These are phyloP conservation scores for Rhopalosiphum nymphaeae DNA, from an alignment of 2,888 invertebrate species.

Conservation along the genomic window DNA sequence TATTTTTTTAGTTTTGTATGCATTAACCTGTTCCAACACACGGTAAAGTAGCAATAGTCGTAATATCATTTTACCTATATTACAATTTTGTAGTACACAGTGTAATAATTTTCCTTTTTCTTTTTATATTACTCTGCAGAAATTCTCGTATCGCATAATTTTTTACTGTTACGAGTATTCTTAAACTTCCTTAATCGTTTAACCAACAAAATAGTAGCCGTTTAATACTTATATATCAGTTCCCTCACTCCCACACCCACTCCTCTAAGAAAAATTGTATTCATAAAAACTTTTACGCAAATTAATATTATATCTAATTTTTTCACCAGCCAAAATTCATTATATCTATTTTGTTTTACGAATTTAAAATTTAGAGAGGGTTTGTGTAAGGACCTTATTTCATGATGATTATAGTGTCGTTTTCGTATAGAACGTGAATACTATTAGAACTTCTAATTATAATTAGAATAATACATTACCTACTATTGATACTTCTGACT, in stretches of 20 bases:
- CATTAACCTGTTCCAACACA: not conserved
- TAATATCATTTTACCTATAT: not conserved
- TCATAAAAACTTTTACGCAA: not conserved
- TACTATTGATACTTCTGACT: not conserved
- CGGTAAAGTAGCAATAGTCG: not conserved
- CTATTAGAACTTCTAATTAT: not conserved
- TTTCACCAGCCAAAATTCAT: not conserved
- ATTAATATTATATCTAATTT: not conserved
- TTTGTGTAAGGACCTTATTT: not conserved
- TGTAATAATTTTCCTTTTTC: not conserved
- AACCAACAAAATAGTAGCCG: not conserved
- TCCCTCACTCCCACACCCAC: too few relatives aligned
- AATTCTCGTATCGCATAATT: not conserved
- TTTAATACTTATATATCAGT: not conserved
- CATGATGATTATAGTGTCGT: not conserved
- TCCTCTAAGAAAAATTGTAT: not conserved
- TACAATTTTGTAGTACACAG: not conserved
- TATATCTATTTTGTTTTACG: not conserved
- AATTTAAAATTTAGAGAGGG: not conserved
- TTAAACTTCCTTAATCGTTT: not conserved
- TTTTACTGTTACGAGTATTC: not conserved
- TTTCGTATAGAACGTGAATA: not conserved
- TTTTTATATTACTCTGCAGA: not conserved
- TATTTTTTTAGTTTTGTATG: not conserved
- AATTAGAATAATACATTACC: not conserved